These are phyloP conservation scores for Agraylea sexmaculata DNA, from an alignment of 1,140 invertebrate species.

Conservation along the genomic window DNA sequence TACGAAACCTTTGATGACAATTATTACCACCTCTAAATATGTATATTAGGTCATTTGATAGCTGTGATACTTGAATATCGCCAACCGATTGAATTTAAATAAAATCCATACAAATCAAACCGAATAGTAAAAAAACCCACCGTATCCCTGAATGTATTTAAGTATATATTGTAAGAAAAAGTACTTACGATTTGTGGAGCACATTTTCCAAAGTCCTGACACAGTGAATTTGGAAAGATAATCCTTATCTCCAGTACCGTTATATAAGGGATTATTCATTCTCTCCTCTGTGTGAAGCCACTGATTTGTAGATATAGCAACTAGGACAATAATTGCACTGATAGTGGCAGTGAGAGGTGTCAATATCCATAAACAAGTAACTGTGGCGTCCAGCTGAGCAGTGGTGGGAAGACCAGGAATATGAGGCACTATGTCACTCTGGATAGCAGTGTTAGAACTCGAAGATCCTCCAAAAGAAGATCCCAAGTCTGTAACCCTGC, in stretches of 20 bases:
- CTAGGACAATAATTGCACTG: conserved; percentile 47
- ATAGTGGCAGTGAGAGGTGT: conserved; percentile 52
- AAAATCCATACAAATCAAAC: no score
- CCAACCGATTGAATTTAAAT: no score
- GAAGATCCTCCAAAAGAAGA: conserved; percentile 11
- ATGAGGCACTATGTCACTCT: conserved; percentile 12
- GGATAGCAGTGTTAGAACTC: conserved; percentile 8
- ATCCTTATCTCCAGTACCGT: conserved; percentile 49
- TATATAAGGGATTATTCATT: conserved; percentile 52
- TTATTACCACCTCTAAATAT: no score
- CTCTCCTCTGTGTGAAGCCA: conserved; percentile 61
- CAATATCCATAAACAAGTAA: conserved; percentile 49
- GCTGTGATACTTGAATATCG: no score
- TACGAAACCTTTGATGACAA: no score
- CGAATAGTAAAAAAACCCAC: no score
- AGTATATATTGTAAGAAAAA: no score
- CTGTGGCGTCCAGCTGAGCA: conserved; percentile 41
- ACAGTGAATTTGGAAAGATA: conserved; percentile 54
- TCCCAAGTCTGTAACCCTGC: conserved; percentile 10
- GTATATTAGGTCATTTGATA: no score
- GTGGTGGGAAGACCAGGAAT: conserved; percentile 30
- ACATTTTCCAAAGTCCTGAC: conserved; percentile 57
- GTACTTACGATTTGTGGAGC: conserved; percentile 59
- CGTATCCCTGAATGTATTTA: no score
- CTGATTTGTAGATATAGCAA: conserved; percentile 54